phyloP scores from a whole-genome alignment of 2,888 invertebrate species.

The Zeuzera pyrina region DNA sequence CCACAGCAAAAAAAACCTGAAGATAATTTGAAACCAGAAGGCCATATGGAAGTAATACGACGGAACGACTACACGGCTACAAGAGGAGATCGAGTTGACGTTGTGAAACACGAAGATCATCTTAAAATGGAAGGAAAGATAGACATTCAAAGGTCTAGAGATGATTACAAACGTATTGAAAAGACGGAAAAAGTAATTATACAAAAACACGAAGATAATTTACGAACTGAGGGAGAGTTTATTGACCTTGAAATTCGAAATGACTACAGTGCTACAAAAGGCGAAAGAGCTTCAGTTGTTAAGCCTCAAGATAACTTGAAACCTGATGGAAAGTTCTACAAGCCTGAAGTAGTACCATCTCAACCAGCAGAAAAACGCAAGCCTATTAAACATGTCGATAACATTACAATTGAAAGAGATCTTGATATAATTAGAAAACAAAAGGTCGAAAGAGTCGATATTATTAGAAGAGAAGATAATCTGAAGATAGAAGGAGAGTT shows the following conservation, averaged over 20 bases:
- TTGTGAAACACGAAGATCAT: slow-evolving; percentile 77
- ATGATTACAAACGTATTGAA: slow-evolving; percentile 70
- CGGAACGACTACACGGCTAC: slow-evolving; percentile 60
- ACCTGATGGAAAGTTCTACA: slow-evolving; percentile 71
- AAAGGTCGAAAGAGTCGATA: slow-evolving; percentile 73
- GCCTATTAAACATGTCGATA: slow-evolving; percentile 72
- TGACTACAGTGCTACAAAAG: slow-evolving; percentile 68
- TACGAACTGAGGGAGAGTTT: slow-evolving; percentile 70
- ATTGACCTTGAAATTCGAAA: slow-evolving; percentile 61
- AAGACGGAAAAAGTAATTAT: slow-evolving; percentile 67
- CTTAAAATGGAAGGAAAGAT: slow-evolving; percentile 78
- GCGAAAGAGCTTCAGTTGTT: slow-evolving; percentile 75
- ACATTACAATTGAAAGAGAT: slow-evolving; percentile 69
- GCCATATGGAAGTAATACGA: slow-evolving; percentile 63
- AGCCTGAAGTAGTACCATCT: slow-evolving; percentile 60
- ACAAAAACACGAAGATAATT: slow-evolving; percentile 73
- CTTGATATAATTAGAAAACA: slow-evolving; percentile 39
- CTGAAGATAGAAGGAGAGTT: slow-evolving; percentile 75
- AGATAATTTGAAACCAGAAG: slow-evolving; percentile 77
- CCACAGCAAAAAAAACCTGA: slow-evolving; percentile 46
- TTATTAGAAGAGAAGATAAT: slow-evolving; percentile 76
- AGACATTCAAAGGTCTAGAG: slow-evolving; percentile 63
- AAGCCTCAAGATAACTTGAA: slow-evolving; percentile 78
- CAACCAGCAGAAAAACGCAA: slow-evolving; percentile 72
- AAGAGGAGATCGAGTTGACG: slow-evolving; percentile 74